Evolutionary conservation across 2,888 invertebrate species (phyloP).

Genomic region (Diarsia brunnea): DNA sequence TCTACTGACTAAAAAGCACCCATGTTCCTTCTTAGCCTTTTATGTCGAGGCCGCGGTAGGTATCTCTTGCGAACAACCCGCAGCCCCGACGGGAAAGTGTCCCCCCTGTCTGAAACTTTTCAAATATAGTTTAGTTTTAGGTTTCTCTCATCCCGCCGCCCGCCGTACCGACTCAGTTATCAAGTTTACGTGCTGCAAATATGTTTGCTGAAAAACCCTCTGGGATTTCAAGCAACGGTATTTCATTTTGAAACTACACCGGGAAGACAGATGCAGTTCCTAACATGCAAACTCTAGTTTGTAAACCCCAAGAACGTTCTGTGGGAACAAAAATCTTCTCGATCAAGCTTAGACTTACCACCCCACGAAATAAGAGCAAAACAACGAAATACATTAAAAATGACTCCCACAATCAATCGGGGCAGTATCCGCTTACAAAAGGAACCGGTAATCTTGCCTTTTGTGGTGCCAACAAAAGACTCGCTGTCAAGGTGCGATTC

Average conservation of each 20-base stretch:
- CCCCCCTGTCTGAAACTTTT: not conserved
- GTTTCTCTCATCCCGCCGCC: too few relatives aligned
- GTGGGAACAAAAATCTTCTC: slow-evolving; percentile 34
- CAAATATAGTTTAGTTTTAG: not conserved
- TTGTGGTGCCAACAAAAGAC: slow-evolving; percentile 76
- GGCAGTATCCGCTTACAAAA: slow-evolving; percentile 80
- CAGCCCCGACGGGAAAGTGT: too few relatives aligned
- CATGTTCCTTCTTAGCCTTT: too few relatives aligned
- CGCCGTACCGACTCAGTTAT: not conserved
- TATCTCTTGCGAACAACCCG: too few relatives aligned
- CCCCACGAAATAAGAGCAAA: slow-evolving; percentile 45
- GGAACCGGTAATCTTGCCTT: slow-evolving; percentile 79
- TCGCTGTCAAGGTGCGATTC: slow-evolving; percentile 80
- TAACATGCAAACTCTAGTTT: slow-evolving; percentile 14
- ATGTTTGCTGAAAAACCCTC: not conserved
- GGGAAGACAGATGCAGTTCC: slow-evolving; percentile 14
- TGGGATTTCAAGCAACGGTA: not conserved
- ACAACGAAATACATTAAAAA: slow-evolving; percentile 65
- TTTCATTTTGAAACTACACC: slow-evolving; percentile 1
- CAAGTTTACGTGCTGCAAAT: not conserved
- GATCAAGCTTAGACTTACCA: slow-evolving; percentile 13
- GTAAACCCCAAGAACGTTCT: slow-evolving; percentile 7
- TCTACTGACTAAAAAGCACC: too few relatives aligned
- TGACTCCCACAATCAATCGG: slow-evolving; percentile 75
- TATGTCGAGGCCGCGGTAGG: too few relatives aligned